Evolutionary conservation across 2,797 vertebrate genomes (phyloP), one percentile per base, ranked within the genome.

Genomic region (Australoheros facetus): DNA sequence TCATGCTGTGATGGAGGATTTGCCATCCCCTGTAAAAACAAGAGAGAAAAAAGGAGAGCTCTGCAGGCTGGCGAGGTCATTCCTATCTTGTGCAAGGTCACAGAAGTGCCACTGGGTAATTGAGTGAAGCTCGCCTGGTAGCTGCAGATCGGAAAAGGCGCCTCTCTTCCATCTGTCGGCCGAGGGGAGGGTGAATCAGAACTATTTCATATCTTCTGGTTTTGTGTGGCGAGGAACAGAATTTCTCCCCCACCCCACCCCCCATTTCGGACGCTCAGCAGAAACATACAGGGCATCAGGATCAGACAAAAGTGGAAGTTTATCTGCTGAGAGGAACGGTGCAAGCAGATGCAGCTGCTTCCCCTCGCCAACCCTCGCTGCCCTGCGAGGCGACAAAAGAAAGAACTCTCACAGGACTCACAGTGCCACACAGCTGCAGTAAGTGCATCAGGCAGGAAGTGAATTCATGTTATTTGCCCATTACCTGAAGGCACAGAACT

Each of bases 41-140:
- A 55, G 23, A 28, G 48, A 37, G 13, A 3, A 69, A 59, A 73
- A 23, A 58, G 26, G 10, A 19, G 59, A 78, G 66, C 85, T 83
- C 83, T 72, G 87, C 16, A 28, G 78, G 80, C 85, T 17, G 4
- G 23, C 12, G 21, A 71, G 90, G 89, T 88, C 85, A 53, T 86
- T 75, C 34, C 89, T 91, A 86, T 91, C 87, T 88, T 77, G 77
- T 78, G 78, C 88, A 93, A 95, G 93, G 94, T 95, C 91, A 89
- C 56, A 30, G 32, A 85, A 86, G 81, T 73, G 87, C 92, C 91
- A 80, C 72, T 9, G 87, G 92, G 92, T 91, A 90, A 93, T 83
- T 75, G 83, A 90, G 80, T 85, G 86, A 82, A 73, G 81, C 85
- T 84, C 56, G 45, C 80, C 79, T 71, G 76, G 82, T 74, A 30